Evolutionary conservation across 2,113 vertebrate genomes (phyloP).

Genomic region (Stigmatopora argus): DNA sequence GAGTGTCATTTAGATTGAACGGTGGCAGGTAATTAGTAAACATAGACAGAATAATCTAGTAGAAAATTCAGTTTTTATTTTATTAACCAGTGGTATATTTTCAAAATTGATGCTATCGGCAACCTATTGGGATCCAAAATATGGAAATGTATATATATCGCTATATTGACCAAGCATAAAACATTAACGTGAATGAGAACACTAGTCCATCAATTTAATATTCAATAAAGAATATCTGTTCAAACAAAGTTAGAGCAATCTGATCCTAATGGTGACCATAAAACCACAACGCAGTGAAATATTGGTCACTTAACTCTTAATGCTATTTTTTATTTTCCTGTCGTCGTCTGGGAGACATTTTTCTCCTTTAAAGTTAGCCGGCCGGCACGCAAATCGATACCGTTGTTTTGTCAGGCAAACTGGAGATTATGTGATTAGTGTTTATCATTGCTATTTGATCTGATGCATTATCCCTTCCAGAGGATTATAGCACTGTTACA

Average conservation of each 20-base stretch:
- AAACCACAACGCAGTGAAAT: not conserved
- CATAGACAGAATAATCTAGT: too few relatives aligned
- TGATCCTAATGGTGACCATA: not conserved
- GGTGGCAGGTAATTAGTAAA: too few relatives aligned
- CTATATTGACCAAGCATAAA: too few relatives aligned
- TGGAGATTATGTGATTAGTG: slow-evolving; percentile 5
- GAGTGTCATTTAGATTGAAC: too few relatives aligned
- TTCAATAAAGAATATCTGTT: not conserved
- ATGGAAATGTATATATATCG: too few relatives aligned
- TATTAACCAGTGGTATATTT: too few relatives aligned
- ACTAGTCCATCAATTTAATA: too few relatives aligned
- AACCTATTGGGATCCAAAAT: too few relatives aligned
- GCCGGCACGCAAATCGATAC: slow-evolving; percentile 21
- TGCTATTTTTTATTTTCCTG: not conserved
- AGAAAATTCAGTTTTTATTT: too few relatives aligned
- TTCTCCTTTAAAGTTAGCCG: not conserved
- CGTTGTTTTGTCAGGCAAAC: slow-evolving; percentile 14
- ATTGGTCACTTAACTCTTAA: not conserved
- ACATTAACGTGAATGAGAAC: too few relatives aligned
- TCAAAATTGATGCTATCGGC: too few relatives aligned
- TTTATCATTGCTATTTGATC: slow-evolving; percentile 4
- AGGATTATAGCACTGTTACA: slow-evolving; percentile 1
- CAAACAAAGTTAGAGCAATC: not conserved
- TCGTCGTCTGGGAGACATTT: not conserved
- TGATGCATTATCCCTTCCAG: not conserved